Percentiles rank a stretch among this genome's conserved stretches.
Evolutionary conservation across 1,140 invertebrate genomes (phyloP).

Genomic region (Megathymus violae): DNA sequence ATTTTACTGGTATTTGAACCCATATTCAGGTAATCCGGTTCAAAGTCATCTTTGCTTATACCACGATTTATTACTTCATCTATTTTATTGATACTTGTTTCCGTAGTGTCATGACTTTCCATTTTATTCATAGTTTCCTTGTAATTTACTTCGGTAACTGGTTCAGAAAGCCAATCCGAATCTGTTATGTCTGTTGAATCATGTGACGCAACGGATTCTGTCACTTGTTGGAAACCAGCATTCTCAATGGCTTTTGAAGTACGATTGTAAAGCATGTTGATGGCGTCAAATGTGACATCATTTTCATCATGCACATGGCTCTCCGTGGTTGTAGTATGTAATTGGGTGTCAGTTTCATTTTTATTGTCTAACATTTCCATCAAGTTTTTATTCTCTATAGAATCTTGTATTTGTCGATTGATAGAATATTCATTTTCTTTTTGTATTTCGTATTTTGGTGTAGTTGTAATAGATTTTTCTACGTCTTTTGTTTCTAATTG

Average conservation of each 20-base stretch:
- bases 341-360: constrained; percentile 48
- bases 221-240: constrained; percentile 31
- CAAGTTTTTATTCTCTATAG: constrained; percentile 53
- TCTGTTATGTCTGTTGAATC: constrained; percentile 50
- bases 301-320: constrained; percentile 47
- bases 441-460: neutral
- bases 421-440: constrained; percentile 51
- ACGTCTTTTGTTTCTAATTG: constrained; percentile 35
- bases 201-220: constrained; percentile 37
- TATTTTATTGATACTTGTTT: constrained; percentile 49
- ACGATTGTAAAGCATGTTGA: constrained; percentile 62
- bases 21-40: constrained; percentile 73
- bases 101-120: constrained; percentile 53
- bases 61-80: constrained; percentile 62
- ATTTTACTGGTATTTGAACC: constrained; percentile 55
- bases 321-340: constrained; percentile 43
- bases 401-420: constrained; percentile 54
- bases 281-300: constrained; percentile 63
- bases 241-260: constrained; percentile 64
- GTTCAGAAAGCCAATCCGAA: constrained; percentile 68
- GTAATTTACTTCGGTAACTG: constrained; percentile 64
- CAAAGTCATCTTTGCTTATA: constrained; percentile 67
- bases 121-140: constrained; percentile 59
- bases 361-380: constrained; percentile 49
- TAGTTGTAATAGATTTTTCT: constrained; percentile 36